Evolutionary conservation across 2,113 vertebrate genomes (phyloP).

Genomic region (Charadrius vociferus): DNA sequence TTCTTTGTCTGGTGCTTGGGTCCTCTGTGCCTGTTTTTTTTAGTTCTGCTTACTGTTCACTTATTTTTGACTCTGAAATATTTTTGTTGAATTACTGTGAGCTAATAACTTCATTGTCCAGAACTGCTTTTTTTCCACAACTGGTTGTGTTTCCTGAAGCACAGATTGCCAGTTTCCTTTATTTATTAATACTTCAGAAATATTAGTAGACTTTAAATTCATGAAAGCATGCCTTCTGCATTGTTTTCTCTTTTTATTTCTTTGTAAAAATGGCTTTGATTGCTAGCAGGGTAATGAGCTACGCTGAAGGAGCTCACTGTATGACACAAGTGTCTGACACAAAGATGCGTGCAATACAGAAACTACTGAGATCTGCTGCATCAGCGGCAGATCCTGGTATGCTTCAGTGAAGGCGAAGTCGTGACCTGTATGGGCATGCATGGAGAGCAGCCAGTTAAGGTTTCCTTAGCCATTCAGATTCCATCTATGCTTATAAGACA

Average conservation of each 20-base stretch:
- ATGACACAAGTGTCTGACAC: neutral
- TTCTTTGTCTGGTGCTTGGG: too few species aligned
- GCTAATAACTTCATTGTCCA: neutral
- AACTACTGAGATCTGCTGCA: neutral
- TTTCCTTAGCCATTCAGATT: neutral
- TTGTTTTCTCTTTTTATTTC: neutral
- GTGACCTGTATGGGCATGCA: neutral
- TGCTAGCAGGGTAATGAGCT: neutral
- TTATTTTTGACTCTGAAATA: neutral
- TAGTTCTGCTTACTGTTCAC: neutral
- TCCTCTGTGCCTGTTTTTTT: too few species aligned
- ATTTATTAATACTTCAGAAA: neutral
- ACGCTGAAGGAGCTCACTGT: neutral
- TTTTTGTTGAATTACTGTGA: neutral
- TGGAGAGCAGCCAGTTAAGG: neutral
- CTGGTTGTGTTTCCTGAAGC: neutral
- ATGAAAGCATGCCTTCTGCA: fast-evolving
- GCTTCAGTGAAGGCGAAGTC: neutral
- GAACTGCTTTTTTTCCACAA: neutral
- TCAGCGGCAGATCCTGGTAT: neutral
- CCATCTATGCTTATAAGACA: neutral
- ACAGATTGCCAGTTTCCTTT: neutral
- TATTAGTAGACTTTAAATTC: neutral
- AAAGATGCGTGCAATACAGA: neutral
- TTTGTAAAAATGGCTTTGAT: neutral